Base-by-base conservation (phyloP, 53 echinoderm and acorn worm species). In the Patiria pectinifera region DNA sequence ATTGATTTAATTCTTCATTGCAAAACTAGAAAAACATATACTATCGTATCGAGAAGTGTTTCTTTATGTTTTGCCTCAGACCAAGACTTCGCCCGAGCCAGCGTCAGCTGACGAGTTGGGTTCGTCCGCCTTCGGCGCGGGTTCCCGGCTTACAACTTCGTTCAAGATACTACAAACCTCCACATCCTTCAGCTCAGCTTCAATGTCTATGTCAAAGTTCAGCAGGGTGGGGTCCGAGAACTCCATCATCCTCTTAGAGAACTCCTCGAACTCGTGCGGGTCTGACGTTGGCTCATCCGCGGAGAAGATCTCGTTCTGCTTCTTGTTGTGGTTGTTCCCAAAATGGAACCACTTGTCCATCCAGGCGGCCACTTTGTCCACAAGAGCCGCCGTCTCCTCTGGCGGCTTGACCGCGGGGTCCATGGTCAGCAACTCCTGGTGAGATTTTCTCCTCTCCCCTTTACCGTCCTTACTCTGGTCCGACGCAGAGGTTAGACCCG, bases 341-440 rank as follows among this genome's bases (percentile, higher is more conserved):
- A 95, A 60, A 26, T 91, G 74, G 24, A 95, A 89, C 94, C 95
- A 96, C 69, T 85, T 91, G 81, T 96, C 96, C 89, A 96, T 83
- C 95, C 93, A 95, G 48, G 93, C 83, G 19, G 95, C 89, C 12
- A 96, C 92, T 86, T 93, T 95, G 24, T 92, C 96, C 48, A 96
- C 91, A n/a, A 69, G 84, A 25, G 85, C 88, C 45, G 93, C 22
- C 14, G 91, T 92, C 22, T 86, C 93, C 76, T 62, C 90, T 15
- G 85, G 84, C 61, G 87, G 95, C 9, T 79, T 79, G 43, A 77
- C 71, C 25, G 43, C 8, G 44, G 24, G 74, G 22, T 80, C 78
- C 16, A 82, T 69, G 25, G 82, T 82, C 48, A 79, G 70, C 46
- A 69, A 10, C 61, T 80, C 80, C 80, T 63, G n/a, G 71, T 23